A percentile compares a stretch with the other conserved stretches of the same genome.
Conservation (phyloP, 2,888 invertebrate species). For the Limnephilus lunatus region DNA sequence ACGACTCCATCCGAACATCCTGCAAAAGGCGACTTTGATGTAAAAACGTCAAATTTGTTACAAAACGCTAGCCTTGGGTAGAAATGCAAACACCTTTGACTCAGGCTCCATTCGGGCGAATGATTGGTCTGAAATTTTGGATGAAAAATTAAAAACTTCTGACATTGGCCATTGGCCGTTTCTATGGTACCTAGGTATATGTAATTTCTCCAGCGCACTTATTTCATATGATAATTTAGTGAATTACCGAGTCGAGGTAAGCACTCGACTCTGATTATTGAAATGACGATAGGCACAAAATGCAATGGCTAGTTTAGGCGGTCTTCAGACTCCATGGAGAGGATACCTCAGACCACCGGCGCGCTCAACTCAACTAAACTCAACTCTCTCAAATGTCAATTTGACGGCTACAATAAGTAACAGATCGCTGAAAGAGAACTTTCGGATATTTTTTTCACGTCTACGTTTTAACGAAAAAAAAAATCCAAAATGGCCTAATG, state of each 20-base stretch:
- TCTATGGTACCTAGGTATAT: not conserved
- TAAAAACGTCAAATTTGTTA: too few species aligned
- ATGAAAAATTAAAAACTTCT: not conserved
- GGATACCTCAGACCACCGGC: slow-evolving; percentile 33
- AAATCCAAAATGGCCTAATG: too few species aligned
- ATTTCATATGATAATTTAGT: not conserved
- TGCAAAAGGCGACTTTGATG: too few species aligned
- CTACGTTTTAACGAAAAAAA: too few species aligned
- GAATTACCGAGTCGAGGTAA: not conserved
- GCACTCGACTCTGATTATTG: not conserved
- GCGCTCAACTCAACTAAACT: not conserved
- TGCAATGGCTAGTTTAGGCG: not conserved
- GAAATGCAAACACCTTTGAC: too few species aligned
- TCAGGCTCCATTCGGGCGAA: too few species aligned
- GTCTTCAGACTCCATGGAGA: not conserved
- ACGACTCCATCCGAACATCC: too few species aligned
- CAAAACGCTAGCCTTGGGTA: too few species aligned
- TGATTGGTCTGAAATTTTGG: too few species aligned
- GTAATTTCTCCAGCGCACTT: not conserved
- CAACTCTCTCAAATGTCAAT: slow-evolving; percentile 32
- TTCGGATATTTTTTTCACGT: not conserved
- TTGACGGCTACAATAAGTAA: not conserved
- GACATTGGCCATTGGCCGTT: not conserved
- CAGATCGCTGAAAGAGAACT: not conserved
- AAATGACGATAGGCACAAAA: not conserved